phyloP scores from a whole-genome alignment of 2,888 invertebrate genomes.

The Spodoptera littoralis region DNA sequence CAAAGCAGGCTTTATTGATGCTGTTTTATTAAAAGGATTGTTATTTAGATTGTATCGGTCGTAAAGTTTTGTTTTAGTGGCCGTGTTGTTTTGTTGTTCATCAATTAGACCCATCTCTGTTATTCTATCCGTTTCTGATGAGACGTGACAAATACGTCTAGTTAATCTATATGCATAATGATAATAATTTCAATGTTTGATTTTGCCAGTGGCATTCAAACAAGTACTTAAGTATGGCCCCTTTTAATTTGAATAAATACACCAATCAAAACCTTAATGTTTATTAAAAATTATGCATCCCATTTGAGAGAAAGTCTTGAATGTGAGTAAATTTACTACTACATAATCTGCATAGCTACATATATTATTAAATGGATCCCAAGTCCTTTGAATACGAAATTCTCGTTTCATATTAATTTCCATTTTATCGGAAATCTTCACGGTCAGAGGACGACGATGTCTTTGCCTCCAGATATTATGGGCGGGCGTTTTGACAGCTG shows the following conservation, averaged over 20 bases:
- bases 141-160: too few relatives aligned
- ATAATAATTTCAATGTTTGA: too few relatives aligned
- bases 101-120: too few relatives aligned
- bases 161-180: too few relatives aligned
- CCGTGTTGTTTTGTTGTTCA: too few relatives aligned
- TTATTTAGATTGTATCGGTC: constrained; percentile 14
- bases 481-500: constrained; percentile 79
- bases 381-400: constrained; percentile 29
- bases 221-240: too few relatives aligned
- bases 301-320: background rate
- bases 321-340: background rate
- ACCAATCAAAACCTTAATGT: too few relatives aligned
- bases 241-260: too few relatives aligned
- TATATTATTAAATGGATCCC: constrained; percentile 4
- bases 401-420: constrained; percentile 51
- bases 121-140: too few relatives aligned
- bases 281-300: too few relatives aligned
- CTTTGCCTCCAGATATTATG: constrained; percentile 59
- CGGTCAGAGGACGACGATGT: constrained; percentile 47
- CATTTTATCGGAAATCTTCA: constrained; percentile 57
- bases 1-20: constrained; percentile 16
- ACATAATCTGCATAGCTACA: background rate
- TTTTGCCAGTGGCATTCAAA: too few relatives aligned
- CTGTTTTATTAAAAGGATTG: constrained; percentile 3
- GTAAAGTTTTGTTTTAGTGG: too few relatives aligned